These are phyloP conservation scores for Furcifer pardalis DNA, from an alignment of 2,797 vertebrate species.

Conservation along the genomic window DNA sequence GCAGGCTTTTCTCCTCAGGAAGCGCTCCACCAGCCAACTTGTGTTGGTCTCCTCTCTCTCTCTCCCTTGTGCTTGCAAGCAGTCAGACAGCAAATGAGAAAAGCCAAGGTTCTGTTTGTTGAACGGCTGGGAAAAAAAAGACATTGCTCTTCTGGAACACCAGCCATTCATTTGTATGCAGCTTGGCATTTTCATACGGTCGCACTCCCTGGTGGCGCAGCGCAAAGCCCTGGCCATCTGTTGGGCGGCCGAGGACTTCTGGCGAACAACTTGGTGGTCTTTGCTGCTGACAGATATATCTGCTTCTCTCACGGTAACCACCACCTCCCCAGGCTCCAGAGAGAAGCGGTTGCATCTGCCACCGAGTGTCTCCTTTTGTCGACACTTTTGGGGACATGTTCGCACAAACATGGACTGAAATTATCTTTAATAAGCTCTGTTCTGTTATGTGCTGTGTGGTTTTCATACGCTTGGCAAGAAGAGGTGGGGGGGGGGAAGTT, in stretches of 20 bases:
- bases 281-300: slow-evolving; percentile 27
- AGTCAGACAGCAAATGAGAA: background rate
- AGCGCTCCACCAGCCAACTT: background rate
- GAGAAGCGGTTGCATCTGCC: slow-evolving; percentile 8
- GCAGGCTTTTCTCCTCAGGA: background rate
- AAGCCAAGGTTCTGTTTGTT: background rate
- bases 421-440: slow-evolving; percentile 20
- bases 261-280: slow-evolving; percentile 43
- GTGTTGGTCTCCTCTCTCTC: background rate
- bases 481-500: background rate
- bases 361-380: slow-evolving; percentile 16
- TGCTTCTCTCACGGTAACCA: background rate
- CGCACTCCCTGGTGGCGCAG: slow-evolving; percentile 14
- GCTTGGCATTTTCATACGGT: slow-evolving; percentile 7
- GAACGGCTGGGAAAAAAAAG: slow-evolving; percentile 8
- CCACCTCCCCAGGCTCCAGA: background rate
- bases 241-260: slow-evolving; percentile 34
- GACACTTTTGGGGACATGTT: slow-evolving; percentile 12
- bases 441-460: background rate
- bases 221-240: slow-evolving; percentile 34
- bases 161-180: slow-evolving; percentile 42
- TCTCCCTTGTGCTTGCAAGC: background rate
- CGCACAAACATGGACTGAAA: slow-evolving; percentile 6
- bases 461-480: background rate
- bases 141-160: background rate